These are phyloP conservation scores for Delphinapterus leucas DNA, from an alignment of 2,113 vertebrate genomes.

Conservation along the genomic window DNA sequence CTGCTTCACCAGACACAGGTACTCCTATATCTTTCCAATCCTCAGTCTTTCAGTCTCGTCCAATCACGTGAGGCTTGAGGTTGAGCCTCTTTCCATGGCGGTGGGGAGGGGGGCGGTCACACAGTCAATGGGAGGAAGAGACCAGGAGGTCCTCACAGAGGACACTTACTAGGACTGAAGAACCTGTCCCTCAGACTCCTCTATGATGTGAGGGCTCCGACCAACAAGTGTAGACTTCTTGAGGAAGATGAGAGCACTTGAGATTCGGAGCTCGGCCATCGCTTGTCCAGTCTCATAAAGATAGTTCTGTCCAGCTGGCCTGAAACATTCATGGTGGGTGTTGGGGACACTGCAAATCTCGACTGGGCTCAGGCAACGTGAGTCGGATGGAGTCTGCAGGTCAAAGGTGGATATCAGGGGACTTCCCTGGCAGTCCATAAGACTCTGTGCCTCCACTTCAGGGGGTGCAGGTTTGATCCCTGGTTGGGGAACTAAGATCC, in stretches of 20 bases:
- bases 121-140: not conserved
- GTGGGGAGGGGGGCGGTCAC: fast-evolving
- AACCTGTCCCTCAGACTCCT: fast-evolving
- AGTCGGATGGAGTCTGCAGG: not conserved
- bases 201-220: fast-evolving
- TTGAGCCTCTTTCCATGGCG: fast-evolving
- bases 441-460: not conserved
- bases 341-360: fast-evolving
- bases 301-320: fast-evolving
- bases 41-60: too few relatives aligned
- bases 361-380: fast-evolving
- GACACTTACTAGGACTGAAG: not conserved
- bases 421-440: not conserved
- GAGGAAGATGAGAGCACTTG: fast-evolving
- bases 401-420: not conserved
- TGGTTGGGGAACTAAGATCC: not conserved
- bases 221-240: not conserved
- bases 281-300: fast-evolving
- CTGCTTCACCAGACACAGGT: fast-evolving
- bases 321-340: fast-evolving
- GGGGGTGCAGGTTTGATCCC: not conserved
- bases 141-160: not conserved
- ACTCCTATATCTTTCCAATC: too few relatives aligned
- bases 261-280: fast-evolving
- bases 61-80: fast-evolving